Base-by-base conservation (phyloP, 2,797 vertebrate species). In the Acridotheres tristis region DNA sequence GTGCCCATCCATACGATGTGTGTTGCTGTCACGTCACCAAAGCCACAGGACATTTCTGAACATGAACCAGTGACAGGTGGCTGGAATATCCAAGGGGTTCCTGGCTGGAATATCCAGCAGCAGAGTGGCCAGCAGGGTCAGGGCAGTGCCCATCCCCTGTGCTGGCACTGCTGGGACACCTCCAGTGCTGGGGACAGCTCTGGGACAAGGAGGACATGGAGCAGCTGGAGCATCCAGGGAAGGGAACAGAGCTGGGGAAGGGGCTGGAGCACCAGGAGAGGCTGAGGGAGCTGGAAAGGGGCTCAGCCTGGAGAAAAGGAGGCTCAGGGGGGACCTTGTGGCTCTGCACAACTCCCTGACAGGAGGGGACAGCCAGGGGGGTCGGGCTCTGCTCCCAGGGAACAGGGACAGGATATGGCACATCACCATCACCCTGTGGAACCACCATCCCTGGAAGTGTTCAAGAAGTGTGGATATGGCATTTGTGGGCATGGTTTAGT, bases 351-450 rank as follows among this genome's bases (percentile, higher is more conserved):
- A 13, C 23, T 34, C 57, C 57, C 72, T 83, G 79, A 30, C 30
- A 55, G 48, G 48, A 75, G 26, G 11, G 17, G 8, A 4, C 20
- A 89, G 27, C 23, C 3, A 1, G 9, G 5, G 13, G 18, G 2
- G 1, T n/a, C 0, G 0, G 29, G 14, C 4, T 50, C 42, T 75
- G 26, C 32, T 55, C 12, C 7, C 45, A 32, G 21, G 21, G 10
- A 71, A 30, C 8, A 57, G 2, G 26, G 48, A 50, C 38, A 53
- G 3, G 8, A 7, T 45, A 29, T 6, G 14, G 4, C 43, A 16
- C n/a, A 63, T 59, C 72, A n/a, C n/a, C 62, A 45, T 14, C 53
- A 22, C 6, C 0, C 4, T 48, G 19, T 36, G 78, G 27, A 38
- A 13, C 11, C 21, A 47, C 21, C 57, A 65, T 12, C 51, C 38